Evolutionary conservation across 30 jellyfish, hydroid and myxozoan genomes (phyloP).

Genomic region (Rhopilema esculentum): DNA sequence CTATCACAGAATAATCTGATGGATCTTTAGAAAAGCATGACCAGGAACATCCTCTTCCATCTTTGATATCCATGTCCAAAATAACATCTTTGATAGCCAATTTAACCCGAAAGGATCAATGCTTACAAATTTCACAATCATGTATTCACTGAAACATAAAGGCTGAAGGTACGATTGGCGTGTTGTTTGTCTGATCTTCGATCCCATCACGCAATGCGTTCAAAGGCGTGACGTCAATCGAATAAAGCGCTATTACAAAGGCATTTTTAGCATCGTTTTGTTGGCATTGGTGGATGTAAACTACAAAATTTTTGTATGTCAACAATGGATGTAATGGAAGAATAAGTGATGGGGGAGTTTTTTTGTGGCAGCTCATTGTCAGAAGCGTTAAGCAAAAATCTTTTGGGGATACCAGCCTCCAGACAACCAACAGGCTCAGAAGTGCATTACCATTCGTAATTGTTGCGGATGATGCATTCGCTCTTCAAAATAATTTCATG

Average conservation of each 20-base stretch:
- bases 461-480: constrained; percentile 56
- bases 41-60: too few relatives aligned
- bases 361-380: not conserved
- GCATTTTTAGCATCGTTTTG: constrained; percentile 49
- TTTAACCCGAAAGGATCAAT: too few relatives aligned
- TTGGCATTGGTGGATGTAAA: constrained; percentile 64
- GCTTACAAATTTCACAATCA: too few relatives aligned
- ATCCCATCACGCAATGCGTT: too few relatives aligned
- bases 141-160: too few relatives aligned
- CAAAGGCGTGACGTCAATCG: too few relatives aligned
- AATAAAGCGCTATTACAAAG: constrained; percentile 32
- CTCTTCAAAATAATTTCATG: constrained; percentile 2
- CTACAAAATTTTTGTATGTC: constrained; percentile 38
- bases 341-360: constrained; percentile 67
- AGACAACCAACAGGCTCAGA: not conserved
- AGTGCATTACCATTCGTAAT: constrained; percentile 12
- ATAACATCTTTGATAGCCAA: too few relatives aligned
- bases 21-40: too few relatives aligned
- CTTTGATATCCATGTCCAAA: too few relatives aligned
- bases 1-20: too few relatives aligned
- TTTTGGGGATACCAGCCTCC: constrained; percentile 18
- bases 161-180: too few relatives aligned
- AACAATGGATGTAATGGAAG: constrained; percentile 68
- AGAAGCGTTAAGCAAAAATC: not conserved
- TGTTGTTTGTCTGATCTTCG: too few relatives aligned